These are phyloP conservation scores for Uropsilus gracilis DNA, from an alignment of 2,113 vertebrate species.

Conservation along the genomic window DNA sequence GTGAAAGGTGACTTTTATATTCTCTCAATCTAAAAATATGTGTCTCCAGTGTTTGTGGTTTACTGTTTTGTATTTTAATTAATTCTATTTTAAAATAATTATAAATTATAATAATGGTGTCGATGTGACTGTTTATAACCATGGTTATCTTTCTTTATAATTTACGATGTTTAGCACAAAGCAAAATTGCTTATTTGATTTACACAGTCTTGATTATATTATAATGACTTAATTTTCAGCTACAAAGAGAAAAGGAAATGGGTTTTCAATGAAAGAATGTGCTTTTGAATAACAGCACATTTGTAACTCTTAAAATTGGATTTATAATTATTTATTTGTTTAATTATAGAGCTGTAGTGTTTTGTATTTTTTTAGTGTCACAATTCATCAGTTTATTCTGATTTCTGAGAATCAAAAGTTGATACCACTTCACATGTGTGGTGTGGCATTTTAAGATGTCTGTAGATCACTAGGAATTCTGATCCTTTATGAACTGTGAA, in stretches of 20 bases:
- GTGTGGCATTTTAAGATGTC: slow-evolving; percentile 79
- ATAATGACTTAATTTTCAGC: slow-evolving; percentile 68
- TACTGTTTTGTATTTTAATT: slow-evolving; percentile 26
- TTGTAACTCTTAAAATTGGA: background rate
- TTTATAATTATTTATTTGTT: slow-evolving; percentile 38
- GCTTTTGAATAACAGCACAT: background rate
- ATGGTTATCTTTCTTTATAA: slow-evolving; percentile 10
- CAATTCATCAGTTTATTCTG: slow-evolving; percentile 85
- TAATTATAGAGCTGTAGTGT: slow-evolving; percentile 52
- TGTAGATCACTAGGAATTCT: slow-evolving; percentile 78
- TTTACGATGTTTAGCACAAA: slow-evolving; percentile 35
- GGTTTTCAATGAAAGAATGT: slow-evolving; percentile 48
- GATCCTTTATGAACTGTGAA: slow-evolving; percentile 80
- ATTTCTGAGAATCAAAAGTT: slow-evolving; percentile 79
- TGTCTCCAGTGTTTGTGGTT: background rate
- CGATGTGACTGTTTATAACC: slow-evolving; percentile 1
- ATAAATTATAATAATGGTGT: background rate
- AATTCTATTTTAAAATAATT: slow-evolving; percentile 50
- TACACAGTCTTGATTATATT: slow-evolving; percentile 50
- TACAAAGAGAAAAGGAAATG: slow-evolving; percentile 40
- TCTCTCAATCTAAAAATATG: slow-evolving; percentile 53
- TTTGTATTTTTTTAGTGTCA: slow-evolving; percentile 71
- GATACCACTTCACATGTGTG: slow-evolving; percentile 72
- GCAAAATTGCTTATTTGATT: slow-evolving; percentile 65
- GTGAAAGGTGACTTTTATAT: slow-evolving; percentile 94